Evolutionary conservation across 2,797 vertebrate species (phyloP).

Genomic region (Coccyzus lansbergi): DNA sequence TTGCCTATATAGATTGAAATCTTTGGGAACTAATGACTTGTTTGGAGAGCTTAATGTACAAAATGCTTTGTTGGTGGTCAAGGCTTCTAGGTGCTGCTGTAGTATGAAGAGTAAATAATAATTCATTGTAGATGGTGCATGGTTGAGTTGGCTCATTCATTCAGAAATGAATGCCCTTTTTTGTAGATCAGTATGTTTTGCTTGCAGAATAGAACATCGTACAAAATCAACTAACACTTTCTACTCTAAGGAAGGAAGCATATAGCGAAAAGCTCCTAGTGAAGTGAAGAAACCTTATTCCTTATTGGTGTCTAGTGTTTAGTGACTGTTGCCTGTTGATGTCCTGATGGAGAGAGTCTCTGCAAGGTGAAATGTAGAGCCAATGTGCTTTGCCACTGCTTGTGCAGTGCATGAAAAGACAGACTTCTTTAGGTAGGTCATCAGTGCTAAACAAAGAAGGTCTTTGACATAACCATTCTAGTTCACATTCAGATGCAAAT

Average conservation of each 20-base stretch:
- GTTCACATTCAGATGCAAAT: background rate
- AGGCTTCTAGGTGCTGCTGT: background rate
- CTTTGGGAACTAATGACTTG: background rate
- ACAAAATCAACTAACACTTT: background rate
- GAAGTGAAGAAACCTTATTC: background rate
- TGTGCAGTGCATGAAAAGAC: background rate
- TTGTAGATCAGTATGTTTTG: background rate
- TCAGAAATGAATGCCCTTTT: background rate
- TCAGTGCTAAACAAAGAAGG: background rate
- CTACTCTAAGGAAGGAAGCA: background rate
- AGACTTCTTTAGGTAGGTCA: background rate
- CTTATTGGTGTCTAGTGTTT: background rate
- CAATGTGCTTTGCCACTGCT: background rate
- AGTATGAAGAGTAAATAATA: background rate
- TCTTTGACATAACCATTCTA: background rate
- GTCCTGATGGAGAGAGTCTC: background rate
- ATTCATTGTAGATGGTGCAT: background rate
- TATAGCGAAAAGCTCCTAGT: background rate
- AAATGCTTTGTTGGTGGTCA: background rate
- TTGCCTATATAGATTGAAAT: background rate
- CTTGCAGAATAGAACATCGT: conserved; percentile 8
- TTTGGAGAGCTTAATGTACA: background rate
- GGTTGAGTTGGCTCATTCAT: background rate
- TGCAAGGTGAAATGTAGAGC: background rate
- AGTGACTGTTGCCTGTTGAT: background rate